Percentiles rank a stretch among this genome's conserved stretches.
Conservation (phyloP, 2,888 invertebrate genomes). For the Lacanobia oleracea region DNA sequence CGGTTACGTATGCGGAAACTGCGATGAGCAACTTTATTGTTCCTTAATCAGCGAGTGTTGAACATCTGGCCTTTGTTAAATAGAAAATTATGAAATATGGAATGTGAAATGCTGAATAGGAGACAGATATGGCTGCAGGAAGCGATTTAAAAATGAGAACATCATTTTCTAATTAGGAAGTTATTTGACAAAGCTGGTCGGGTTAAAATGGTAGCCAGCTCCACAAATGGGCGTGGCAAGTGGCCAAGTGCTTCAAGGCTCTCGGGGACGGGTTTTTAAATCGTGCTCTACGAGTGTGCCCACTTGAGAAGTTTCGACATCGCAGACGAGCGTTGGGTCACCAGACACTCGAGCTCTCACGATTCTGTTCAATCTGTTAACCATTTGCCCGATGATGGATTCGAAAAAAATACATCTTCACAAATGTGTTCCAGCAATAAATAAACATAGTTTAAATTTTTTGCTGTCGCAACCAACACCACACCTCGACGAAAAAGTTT, state of each 20-base stretch:
- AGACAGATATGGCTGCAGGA: constrained; percentile 5
- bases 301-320: constrained; percentile 85
- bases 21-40: constrained; percentile 81
- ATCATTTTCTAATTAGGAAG: constrained; percentile 66
- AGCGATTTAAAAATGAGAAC: constrained; percentile 24
- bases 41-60: constrained; percentile 78
- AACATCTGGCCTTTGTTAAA: constrained; percentile 81
- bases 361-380: constrained; percentile 71
- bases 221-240: constrained; percentile 85
- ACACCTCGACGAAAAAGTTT: constrained; percentile 24
- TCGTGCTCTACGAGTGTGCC: constrained; percentile 79
- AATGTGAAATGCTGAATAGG: constrained; percentile 22
- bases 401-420: constrained; percentile 59
- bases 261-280: constrained; percentile 84
- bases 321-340: constrained; percentile 74
- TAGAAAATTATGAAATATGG: constrained; percentile 61
- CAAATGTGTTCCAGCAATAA: constrained; percentile 60
- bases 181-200: constrained; percentile 58
- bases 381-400: constrained; percentile 65
- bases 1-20: constrained; percentile 86
- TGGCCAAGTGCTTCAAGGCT: constrained; percentile 85
- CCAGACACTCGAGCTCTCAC: constrained; percentile 69
- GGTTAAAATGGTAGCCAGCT: constrained; percentile 74
- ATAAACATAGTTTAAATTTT: constrained; percentile 41
- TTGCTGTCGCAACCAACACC: constrained; percentile 20